phyloP scores from a whole-genome alignment of 2,797 vertebrate genomes.

The Gymnothorax javanicus region DNA sequence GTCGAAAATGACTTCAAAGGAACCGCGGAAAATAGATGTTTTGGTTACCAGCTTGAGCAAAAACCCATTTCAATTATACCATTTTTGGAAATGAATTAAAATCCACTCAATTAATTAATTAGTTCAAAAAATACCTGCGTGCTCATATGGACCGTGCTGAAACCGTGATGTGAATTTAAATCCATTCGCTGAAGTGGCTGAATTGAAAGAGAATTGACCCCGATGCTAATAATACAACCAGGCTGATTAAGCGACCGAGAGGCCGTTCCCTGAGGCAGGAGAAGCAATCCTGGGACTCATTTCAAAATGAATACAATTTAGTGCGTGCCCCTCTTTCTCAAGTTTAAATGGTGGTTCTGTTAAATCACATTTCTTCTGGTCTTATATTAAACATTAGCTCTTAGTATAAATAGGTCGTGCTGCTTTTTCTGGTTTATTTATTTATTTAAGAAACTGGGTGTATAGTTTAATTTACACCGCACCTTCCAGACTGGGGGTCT shows the following conservation, averaged over 20 bases:
- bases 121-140: background rate
- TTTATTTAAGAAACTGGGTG: background rate
- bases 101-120: background rate
- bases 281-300: constrained; percentile 35
- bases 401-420: constrained; percentile 26
- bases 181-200: background rate
- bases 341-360: constrained; percentile 21
- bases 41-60: background rate
- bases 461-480: background rate
- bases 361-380: constrained; percentile 1
- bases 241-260: constrained; percentile 38
- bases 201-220: background rate
- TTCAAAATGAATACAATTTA: constrained; percentile 42
- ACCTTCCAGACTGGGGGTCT: background rate
- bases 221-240: constrained; percentile 25
- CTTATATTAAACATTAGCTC: constrained; percentile 15
- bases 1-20: background rate
- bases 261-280: constrained; percentile 32
- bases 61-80: background rate
- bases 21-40: constrained; percentile 8
- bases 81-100: background rate
- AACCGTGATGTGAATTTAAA: background rate
- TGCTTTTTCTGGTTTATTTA: background rate
- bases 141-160: background rate
- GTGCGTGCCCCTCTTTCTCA: constrained; percentile 19